Evolutionary conservation across 2,113 vertebrate genomes (phyloP).

Genomic region (Castor canadensis): DNA sequence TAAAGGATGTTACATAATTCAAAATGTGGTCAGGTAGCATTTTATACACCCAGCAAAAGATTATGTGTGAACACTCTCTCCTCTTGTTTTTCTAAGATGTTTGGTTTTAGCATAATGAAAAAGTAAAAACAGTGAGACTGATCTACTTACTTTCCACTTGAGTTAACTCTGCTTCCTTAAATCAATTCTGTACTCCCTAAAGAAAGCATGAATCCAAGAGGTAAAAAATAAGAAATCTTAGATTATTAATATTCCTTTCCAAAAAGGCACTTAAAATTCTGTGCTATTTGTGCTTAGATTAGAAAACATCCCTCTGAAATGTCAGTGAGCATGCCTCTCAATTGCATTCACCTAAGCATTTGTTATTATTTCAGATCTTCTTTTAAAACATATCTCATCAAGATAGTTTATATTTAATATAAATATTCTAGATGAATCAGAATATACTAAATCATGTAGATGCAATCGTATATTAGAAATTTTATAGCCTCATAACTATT

Average conservation of each 20-base stretch:
- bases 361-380: constrained; percentile 17
- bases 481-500: constrained; percentile 45
- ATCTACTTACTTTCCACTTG: not conserved
- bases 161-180: not conserved
- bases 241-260: not conserved
- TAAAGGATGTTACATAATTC: not conserved
- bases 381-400: constrained; percentile 43
- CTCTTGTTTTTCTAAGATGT: not conserved
- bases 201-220: not conserved
- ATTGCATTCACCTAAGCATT: not conserved
- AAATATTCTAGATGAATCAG: constrained; percentile 32
- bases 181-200: not conserved
- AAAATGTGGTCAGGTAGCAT: not conserved
- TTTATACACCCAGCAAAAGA: not conserved
- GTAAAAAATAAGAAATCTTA: not conserved
- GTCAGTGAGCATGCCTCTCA: not conserved
- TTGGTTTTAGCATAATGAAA: not conserved
- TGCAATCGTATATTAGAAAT: constrained; percentile 18
- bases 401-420: constrained; percentile 50
- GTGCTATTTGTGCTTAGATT: constrained; percentile 1
- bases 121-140: not conserved
- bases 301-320: constrained; percentile 38
- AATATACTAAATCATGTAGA: not conserved
- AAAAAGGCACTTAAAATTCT: constrained; percentile 24
- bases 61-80: not conserved